Conservation (phyloP, 1,140 invertebrate genomes). For the Myzus persicae region DNA sequence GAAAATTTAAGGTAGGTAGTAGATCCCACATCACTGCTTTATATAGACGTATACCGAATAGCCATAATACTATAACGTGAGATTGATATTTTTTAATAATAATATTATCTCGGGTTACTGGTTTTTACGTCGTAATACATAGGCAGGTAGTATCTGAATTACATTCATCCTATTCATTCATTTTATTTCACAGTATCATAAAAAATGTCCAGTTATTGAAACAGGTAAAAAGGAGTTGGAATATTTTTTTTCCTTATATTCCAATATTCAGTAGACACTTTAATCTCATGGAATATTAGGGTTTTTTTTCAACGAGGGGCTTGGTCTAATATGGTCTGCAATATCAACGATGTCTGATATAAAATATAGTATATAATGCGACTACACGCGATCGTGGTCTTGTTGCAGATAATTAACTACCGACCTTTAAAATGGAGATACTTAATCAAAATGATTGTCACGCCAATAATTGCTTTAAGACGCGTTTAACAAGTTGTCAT, state of each 20-base stretch:
- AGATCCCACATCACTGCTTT: too few relatives aligned
- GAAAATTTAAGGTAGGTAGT: neutral
- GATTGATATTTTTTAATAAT: neutral
- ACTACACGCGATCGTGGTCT: neutral
- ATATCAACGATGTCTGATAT: neutral
- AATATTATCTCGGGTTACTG: neutral
- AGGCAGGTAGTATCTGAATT: neutral
- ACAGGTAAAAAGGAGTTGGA: constrained; percentile 15
- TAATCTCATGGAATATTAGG: neutral
- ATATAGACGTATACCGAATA: neutral
- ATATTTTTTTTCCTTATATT: neutral
- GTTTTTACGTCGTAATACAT: neutral
- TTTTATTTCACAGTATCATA: neutral
- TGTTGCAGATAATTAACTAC: neutral
- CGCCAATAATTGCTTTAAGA: neutral
- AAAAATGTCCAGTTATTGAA: neutral
- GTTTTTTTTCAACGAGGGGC: neutral
- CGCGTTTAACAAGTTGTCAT: neutral
- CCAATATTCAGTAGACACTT: neutral
- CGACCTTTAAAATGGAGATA: neutral
- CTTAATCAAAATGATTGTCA: neutral
- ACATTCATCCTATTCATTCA: neutral
- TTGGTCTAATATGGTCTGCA: neutral
- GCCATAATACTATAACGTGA: neutral
- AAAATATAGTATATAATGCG: neutral